phyloP scores from a whole-genome alignment of 2,797 vertebrate species.

The Parauchenoglanis punctatus region DNA sequence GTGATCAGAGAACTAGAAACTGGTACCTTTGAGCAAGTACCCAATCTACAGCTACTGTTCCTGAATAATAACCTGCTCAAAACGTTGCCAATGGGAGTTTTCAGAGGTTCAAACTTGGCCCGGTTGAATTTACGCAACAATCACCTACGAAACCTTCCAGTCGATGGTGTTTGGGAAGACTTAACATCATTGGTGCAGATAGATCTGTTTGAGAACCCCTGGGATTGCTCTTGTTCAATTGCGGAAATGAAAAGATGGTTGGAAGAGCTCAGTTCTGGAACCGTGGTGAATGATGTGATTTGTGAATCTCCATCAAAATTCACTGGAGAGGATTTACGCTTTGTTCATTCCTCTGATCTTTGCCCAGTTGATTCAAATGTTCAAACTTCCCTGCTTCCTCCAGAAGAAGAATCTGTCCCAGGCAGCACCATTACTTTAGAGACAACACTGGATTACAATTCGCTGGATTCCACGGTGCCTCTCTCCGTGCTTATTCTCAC shows the following conservation, averaged over 20 bases:
- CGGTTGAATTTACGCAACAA: slow-evolving; percentile 92
- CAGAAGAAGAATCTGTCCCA: slow-evolving; percentile 83
- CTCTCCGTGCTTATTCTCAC: slow-evolving; percentile 95
- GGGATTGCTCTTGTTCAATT: slow-evolving; percentile 93
- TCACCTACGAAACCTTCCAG: slow-evolving; percentile 87
- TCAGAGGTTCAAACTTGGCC: slow-evolving; percentile 86
- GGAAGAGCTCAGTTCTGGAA: slow-evolving; percentile 90
- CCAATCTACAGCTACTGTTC: slow-evolving; percentile 94
- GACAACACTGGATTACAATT: slow-evolving; percentile 80
- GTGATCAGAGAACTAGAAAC: slow-evolving; percentile 87
- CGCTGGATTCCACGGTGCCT: slow-evolving; percentile 80
- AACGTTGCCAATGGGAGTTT: slow-evolving; percentile 84
- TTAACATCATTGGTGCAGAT: slow-evolving; percentile 91
- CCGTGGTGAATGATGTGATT: slow-evolving; percentile 91
- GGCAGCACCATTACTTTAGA: slow-evolving; percentile 84
- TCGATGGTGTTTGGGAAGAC: slow-evolving; percentile 88
- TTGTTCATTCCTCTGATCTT: slow-evolving; percentile 83
- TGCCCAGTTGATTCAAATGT: slow-evolving; percentile 90
- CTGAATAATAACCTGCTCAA: slow-evolving; percentile 95
- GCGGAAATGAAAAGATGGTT: slow-evolving; percentile 93
- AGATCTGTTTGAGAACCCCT: slow-evolving; percentile 96
- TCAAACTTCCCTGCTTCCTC: slow-evolving; percentile 82
- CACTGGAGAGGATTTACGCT: slow-evolving; percentile 88
- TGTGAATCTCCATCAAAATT: slow-evolving; percentile 91
- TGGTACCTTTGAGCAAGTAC: slow-evolving; percentile 86